Conservation (phyloP, 2,888 invertebrate genomes). For the Gastracanthus pulcherrimus region DNA sequence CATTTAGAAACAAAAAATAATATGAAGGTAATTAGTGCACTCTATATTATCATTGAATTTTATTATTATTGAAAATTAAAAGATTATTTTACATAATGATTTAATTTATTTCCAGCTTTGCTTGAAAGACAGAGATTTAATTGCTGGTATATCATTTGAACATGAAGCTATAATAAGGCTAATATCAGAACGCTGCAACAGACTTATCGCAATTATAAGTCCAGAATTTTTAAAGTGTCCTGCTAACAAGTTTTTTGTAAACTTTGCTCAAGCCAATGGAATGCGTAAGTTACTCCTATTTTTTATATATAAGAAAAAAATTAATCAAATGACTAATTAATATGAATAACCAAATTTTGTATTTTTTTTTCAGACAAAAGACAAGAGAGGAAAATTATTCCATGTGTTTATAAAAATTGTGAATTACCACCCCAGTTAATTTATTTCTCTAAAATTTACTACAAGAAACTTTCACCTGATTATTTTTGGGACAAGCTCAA, state of each 20-base stretch:
- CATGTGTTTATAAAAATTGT: conserved; percentile 84
- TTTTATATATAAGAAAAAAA: neutral
- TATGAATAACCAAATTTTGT: neutral
- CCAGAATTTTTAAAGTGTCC: conserved; percentile 86
- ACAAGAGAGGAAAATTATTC: conserved; percentile 83
- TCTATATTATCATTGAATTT: neutral
- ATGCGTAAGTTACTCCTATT: conserved; percentile 82
- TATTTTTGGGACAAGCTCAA: conserved; percentile 87
- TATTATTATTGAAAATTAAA: too few relatives aligned
- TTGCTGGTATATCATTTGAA: conserved; percentile 85
- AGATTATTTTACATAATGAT: neutral
- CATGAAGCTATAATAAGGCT: conserved; percentile 86
- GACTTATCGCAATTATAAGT: conserved; percentile 89
- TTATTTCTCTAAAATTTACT: conserved; percentile 84
- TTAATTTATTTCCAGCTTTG: conserved; percentile 81
- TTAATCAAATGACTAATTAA: neutral
- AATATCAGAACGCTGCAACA: conserved; percentile 87
- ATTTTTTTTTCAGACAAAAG: conserved; percentile 75
- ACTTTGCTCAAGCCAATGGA: conserved; percentile 88
- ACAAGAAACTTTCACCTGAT: conserved; percentile 78
- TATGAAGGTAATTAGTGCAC: conserved; percentile 80
- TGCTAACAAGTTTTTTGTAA: conserved; percentile 88
- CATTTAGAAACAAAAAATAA: conserved; percentile 82
- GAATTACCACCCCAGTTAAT: conserved; percentile 83
- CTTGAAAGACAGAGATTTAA: conserved; percentile 85